Conservation (phyloP, 2,888 invertebrate genomes). For the Druceiella hillmani region DNA sequence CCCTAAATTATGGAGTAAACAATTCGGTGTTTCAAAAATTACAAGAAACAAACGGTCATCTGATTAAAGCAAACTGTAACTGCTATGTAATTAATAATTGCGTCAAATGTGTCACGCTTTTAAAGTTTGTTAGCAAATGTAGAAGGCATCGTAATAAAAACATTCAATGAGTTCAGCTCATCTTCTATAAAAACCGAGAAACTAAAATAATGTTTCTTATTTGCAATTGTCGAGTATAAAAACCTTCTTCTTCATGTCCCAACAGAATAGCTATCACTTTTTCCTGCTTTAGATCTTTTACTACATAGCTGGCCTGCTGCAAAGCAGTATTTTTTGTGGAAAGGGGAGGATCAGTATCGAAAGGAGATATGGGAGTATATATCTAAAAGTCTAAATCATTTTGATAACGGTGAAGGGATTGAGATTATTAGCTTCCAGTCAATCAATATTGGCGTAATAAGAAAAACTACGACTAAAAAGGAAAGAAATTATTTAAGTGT, state of each 20-base stretch:
- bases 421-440: too few species aligned
- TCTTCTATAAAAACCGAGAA: constrained; percentile 11
- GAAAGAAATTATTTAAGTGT: too few species aligned
- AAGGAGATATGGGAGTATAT: constrained; percentile 10
- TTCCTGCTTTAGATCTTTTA: constrained; percentile 9
- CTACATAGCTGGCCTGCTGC: constrained; percentile 12
- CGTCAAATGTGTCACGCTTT: constrained; percentile 13
- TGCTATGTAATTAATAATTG: constrained; percentile 15
- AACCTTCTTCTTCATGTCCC: constrained; percentile 5
- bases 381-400: constrained; percentile 5
- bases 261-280: constrained; percentile 4
- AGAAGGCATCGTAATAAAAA: constrained; percentile 10
- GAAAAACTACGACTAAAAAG: too few species aligned
- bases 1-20: too few species aligned
- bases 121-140: constrained; percentile 10
- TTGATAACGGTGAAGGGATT: constrained; percentile 4
- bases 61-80: constrained; percentile 16
- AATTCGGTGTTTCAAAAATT: constrained; percentile 5
- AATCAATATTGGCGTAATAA: too few species aligned
- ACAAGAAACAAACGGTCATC: constrained; percentile 9
- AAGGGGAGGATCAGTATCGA: constrained; percentile 10
- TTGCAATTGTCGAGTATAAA: constrained; percentile 11
- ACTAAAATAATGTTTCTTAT: constrained; percentile 11
- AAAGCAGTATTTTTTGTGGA: too few species aligned
- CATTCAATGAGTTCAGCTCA: too few species aligned